Conservation (phyloP, 2,797 vertebrate genomes). For the Chelidonichthys spinosus region DNA sequence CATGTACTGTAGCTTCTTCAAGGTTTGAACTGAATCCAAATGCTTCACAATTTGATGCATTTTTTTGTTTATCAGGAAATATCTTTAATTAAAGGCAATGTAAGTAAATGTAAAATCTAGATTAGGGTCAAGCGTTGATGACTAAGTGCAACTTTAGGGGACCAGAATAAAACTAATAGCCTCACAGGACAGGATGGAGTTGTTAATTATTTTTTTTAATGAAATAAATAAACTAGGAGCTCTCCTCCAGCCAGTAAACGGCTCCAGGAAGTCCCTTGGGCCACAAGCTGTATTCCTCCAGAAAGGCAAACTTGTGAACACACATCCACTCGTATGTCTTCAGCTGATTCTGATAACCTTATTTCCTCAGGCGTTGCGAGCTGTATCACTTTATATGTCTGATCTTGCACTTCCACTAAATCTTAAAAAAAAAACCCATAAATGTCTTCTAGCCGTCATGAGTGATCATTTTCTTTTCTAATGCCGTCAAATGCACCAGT, state of each 20-base stretch:
- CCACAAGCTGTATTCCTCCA: no score
- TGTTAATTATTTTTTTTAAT: no score
- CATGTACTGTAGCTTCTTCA: background rate
- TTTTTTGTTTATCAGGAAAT: background rate
- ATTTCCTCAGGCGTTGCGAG: background rate
- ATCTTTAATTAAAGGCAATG: background rate
- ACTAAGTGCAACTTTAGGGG: background rate
- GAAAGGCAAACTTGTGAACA: no score
- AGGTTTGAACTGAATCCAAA: background rate
- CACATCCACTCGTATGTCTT: background rate
- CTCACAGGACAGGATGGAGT: background rate
- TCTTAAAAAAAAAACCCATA: background rate
- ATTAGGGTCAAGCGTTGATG: background rate
- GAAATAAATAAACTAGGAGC: no score
- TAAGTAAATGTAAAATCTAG: background rate
- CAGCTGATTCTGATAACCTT: background rate
- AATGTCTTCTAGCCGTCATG: background rate
- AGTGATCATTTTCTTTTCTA: slow-evolving; percentile 20
- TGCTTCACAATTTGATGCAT: background rate
- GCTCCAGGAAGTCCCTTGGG: no score
- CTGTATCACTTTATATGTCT: background rate
- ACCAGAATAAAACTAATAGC: background rate
- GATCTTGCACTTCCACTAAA: background rate
- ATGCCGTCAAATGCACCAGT: slow-evolving; percentile 45
- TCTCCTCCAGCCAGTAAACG: no score